A percentile compares a stretch with the other conserved stretches of the same genome.
Conservation (phyloP, 2,888 invertebrate species). For the Panopea generosa region DNA sequence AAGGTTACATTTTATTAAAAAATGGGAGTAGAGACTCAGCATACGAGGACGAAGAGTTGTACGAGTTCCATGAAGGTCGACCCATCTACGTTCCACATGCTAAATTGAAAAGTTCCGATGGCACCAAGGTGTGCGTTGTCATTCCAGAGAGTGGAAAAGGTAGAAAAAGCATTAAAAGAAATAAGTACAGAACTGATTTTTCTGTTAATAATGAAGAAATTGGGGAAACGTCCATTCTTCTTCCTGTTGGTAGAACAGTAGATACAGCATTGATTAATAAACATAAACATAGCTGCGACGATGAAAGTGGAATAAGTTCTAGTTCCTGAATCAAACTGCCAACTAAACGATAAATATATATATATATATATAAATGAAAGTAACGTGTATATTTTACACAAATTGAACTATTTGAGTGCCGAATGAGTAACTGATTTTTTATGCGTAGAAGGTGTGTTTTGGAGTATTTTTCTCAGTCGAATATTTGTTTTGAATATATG, state of each 20-base stretch:
- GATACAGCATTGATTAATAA: slow-evolving; percentile 11
- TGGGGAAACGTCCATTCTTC: slow-evolving; percentile 38
- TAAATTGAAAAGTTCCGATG: background rate
- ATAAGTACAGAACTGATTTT: background rate
- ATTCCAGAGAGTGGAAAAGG: slow-evolving; percentile 9
- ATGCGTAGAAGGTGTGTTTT: no score
- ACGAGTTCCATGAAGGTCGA: slow-evolving; percentile 60
- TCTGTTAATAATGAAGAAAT: slow-evolving; percentile 22
- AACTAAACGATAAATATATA: no score
- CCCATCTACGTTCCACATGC: slow-evolving; percentile 20
- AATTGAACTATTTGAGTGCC: no score
- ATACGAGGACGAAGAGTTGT: slow-evolving; percentile 67
- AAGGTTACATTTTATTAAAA: slow-evolving; percentile 69
- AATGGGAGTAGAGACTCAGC: slow-evolving; percentile 65
- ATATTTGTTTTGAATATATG: no score
- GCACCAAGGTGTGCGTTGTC: slow-evolving; percentile 8
- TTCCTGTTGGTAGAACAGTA: slow-evolving; percentile 9
- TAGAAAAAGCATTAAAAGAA: background rate
- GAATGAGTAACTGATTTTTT: no score
- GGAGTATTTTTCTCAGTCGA: no score
- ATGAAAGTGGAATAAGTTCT: slow-evolving; percentile 72
- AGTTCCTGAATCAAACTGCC: no score
- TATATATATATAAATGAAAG: no score
- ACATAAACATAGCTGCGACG: slow-evolving; percentile 61
- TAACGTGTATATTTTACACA: no score